A percentile compares a stretch with the other conserved stretches of the same genome.
These are phyloP conservation scores for Hypselothyrea guttata DNA, from an alignment of 2,888 invertebrate species.

Conservation along the genomic window DNA sequence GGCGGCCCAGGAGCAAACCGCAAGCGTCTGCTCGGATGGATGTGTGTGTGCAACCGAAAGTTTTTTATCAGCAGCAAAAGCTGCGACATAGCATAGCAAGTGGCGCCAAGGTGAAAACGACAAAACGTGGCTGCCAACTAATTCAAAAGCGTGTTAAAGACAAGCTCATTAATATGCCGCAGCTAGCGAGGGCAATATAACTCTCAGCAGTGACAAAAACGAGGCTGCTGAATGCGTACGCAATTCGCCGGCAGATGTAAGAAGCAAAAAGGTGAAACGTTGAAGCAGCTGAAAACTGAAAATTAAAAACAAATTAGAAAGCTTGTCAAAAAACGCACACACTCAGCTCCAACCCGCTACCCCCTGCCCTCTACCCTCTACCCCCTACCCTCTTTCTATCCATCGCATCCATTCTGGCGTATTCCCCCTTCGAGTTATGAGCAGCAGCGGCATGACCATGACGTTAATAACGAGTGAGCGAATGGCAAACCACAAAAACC, in stretches of 20 bases:
- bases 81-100: constrained; percentile 47
- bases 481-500: constrained; percentile 40
- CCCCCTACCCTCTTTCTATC: background rate
- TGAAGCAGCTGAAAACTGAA: constrained; percentile 46
- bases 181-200: too few relatives aligned
- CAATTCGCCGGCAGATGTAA: constrained; percentile 45
- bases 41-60: constrained; percentile 37
- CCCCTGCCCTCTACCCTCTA: background rate
- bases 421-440: constrained; percentile 23
- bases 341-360: background rate
- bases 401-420: background rate
- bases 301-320: constrained; percentile 63
- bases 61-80: constrained; percentile 45
- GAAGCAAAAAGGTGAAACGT: constrained; percentile 51
- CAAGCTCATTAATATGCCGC: constrained; percentile 73
- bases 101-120: constrained; percentile 65
- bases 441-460: constrained; percentile 39
- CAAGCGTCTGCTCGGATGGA: constrained; percentile 44
- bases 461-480: constrained; percentile 55
- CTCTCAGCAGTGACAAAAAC: too few relatives aligned
- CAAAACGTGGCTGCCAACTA: constrained; percentile 61
- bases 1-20: constrained; percentile 46
- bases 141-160: constrained; percentile 76
- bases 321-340: constrained; percentile 46
- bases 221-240: constrained; percentile 15